Percentiles rank a stretch among this genome's conserved stretches.
Evolutionary conservation across 2,888 invertebrate species (phyloP).

Genomic region (Eurytoma adleriae): DNA sequence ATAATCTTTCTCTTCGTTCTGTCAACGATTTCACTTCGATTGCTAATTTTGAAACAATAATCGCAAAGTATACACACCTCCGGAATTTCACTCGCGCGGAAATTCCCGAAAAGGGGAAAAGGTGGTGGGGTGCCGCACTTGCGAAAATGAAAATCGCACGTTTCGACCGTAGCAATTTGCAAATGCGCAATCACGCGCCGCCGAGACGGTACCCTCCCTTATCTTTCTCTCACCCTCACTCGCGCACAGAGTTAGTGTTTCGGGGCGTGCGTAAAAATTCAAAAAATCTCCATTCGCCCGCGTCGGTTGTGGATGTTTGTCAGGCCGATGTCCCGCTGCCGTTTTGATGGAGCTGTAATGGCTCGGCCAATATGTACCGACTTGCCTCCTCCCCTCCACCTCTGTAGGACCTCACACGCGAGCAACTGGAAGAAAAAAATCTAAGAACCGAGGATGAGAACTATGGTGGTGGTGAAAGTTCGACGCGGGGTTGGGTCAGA

Average conservation of each 20-base stretch:
- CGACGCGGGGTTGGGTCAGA: not conserved
- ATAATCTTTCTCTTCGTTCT: not conserved
- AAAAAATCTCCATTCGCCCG: conserved; percentile 45
- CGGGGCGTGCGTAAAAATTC: conserved; percentile 34
- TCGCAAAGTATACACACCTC: not conserved
- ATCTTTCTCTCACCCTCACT: conserved; percentile 3
- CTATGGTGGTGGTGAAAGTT: conserved; percentile 30
- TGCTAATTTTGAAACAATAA: conserved; percentile 4
- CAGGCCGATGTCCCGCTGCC: conserved; percentile 20
- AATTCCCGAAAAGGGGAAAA: not conserved
- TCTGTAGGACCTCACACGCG: not conserved
- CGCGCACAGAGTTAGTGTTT: not conserved
- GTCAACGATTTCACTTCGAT: not conserved
- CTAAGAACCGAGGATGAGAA: not conserved
- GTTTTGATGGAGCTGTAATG: conserved; percentile 66
- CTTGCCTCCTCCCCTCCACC: conserved; percentile 18
- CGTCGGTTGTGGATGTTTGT: not conserved
- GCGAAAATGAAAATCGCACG: conserved; percentile 49
- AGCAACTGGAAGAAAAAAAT: conserved; percentile 14
- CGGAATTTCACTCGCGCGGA: not conserved
- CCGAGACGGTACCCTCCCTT: conserved; percentile 32
- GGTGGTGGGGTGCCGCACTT: conserved; percentile 12
- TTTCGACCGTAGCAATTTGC: conserved; percentile 42
- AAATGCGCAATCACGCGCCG: conserved; percentile 52
- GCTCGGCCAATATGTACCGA: conserved; percentile 66